Base-by-base conservation (phyloP, 2,113 vertebrate genomes). In the Phocoena sinus region DNA sequence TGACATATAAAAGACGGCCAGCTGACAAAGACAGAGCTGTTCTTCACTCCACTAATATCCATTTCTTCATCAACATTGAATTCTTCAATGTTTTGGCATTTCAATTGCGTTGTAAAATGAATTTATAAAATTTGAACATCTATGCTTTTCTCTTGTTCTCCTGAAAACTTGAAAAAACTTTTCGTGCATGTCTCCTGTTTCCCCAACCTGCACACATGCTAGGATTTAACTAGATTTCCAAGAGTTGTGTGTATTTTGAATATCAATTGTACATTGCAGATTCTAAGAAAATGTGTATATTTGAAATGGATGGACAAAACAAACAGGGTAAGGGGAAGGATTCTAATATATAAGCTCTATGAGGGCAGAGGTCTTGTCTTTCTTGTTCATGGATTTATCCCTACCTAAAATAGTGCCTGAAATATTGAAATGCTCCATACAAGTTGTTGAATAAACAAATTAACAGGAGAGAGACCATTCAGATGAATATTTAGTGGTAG, bases 41-140 rank as follows among this genome's bases (percentile, higher is more conserved):
- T 98, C 97, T 98, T 98, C 96, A 97, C 94, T 93, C 96, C 86
- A 41, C 97, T 98, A 98, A 98, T 98, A 98, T 97, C 98, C 85
- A 56, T 98, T 98, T 98, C 97, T 98, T 98, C 97, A 98, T 98
- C 98, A 98, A 96, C 97, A 98, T n/a, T 97, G 97, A 98, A 98
- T 97, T 96, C 91, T 98, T 98, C 97, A 96, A 86, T 98, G 96
- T 98, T 98, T 92, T 98, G 98, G 96, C 97, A 98, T 98, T 98
- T 98, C 98, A 98, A 98, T 98, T 98, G 98, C 94, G 97, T 97
- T 98, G 98, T 95, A 97, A 98, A 98, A 97, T 98, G 97, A 98
- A 98, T 97, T 96, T 96, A 97, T 98, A 98, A 98, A 98, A 98
- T 96, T 97, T 97, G 97, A 98, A 97, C 96, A 97, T 98, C 94